Evolutionary conservation across 2,797 vertebrate genomes (phyloP), one percentile per base, ranked within the genome.

Genomic region (Micromesistius poutassou): DNA sequence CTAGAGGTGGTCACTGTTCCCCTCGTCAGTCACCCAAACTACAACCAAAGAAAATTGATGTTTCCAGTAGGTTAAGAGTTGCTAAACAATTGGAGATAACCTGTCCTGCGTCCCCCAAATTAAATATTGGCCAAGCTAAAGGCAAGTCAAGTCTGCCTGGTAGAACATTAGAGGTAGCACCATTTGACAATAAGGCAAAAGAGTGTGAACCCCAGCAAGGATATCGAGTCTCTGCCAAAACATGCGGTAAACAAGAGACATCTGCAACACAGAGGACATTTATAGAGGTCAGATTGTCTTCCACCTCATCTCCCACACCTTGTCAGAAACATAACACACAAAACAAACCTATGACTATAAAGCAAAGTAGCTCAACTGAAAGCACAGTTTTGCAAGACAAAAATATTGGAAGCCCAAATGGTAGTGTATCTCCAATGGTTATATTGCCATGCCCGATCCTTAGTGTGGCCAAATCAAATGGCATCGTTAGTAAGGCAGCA

Each of bases 231-330:
- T 7, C 68, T 16, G 46, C 72, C 35, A 82, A 82, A 71, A 70
- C 79, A 42, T 82, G 80, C 30, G 89, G 89, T 2, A 88, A 84
- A 3, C 70, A 82, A 4, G 91, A 91, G 50, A 82, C 78, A 3
- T 90, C 82, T 2, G 90, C 93, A 77, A 91, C 89, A 68, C 95
- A 94, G 36, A 93, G 93, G 7, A 93, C 94, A 33, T 95, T 95
- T 77, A 95, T 95, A 70, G 88, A 95, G 76, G 95, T 96, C 30
- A 94, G 88, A 28, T 88, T 96, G 77, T 94, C 94, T 0, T 89
- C 94, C 0, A 86, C 89, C 42, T 82, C 93, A 78, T 7, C 87
- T 74, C 77, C 87, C 8, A 87, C 87, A 74, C 83, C 90, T 25
- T 71, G 86, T 75, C 28, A 86, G 30, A 36, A 76, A 46, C 76